Conservation (phyloP, 2,888 invertebrate species). For the Cerceris rybyensis region DNA sequence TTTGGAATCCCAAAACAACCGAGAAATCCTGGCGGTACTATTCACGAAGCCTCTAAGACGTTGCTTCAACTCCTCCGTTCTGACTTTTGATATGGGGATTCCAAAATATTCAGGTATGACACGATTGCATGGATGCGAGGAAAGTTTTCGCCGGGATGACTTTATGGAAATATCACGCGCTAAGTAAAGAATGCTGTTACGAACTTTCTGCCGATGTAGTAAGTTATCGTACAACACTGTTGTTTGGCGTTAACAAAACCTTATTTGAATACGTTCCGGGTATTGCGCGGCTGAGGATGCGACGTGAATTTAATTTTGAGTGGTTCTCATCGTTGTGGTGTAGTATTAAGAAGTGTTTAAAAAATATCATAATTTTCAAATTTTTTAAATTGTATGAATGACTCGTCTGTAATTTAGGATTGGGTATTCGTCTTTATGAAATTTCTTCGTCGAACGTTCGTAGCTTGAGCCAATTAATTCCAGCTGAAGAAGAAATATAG, state of each 20-base stretch:
- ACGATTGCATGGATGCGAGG: not conserved
- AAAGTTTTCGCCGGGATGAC: not conserved
- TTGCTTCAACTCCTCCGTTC: constrained; percentile 7
- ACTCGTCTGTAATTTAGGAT: too few species aligned
- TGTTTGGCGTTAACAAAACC: too few species aligned
- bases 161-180: constrained; percentile 4
- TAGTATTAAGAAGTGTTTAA: too few species aligned
- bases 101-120: not conserved
- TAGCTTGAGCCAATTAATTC: too few species aligned
- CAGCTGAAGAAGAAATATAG: too few species aligned
- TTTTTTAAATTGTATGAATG: too few species aligned
- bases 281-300: not conserved
- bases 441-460: too few species aligned
- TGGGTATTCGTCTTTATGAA: too few species aligned
- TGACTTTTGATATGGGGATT: constrained; percentile 27
- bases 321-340: too few species aligned
- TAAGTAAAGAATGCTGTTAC: not conserved
- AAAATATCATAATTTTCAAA: too few species aligned
- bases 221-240: not conserved
- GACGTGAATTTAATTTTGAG: too few species aligned
- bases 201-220: not conserved
- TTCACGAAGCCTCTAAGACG: not conserved
- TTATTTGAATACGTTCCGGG: not conserved
- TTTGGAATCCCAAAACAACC: constrained; percentile 60
- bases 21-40: constrained; percentile 21